Conservation (phyloP, 1,140 invertebrate species). For the Wasmannia auropunctata region DNA sequence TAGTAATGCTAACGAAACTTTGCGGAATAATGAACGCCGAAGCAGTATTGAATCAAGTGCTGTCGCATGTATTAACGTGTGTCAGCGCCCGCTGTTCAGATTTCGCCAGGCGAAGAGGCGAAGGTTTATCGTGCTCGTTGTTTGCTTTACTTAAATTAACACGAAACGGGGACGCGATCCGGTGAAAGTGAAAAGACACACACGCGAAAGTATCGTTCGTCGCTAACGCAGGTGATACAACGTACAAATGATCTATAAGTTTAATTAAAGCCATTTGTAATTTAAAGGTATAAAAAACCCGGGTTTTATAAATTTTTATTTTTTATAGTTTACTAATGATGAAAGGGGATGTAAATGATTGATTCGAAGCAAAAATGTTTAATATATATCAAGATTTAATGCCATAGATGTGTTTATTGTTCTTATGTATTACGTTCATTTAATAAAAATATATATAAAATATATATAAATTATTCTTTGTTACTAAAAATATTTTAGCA, state of each 20-base stretch:
- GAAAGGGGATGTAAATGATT: neutral
- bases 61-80: conserved; percentile 57
- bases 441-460: neutral
- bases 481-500: neutral
- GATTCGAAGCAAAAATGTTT: neutral
- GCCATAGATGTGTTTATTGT: neutral
- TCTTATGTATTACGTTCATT: neutral
- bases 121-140: neutral
- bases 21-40: conserved; percentile 68
- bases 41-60: conserved; percentile 69
- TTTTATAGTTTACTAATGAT: no score
- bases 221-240: neutral
- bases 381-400: neutral
- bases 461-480: neutral
- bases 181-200: conserved; percentile 30
- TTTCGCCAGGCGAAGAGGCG: conserved; percentile 26
- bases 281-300: no score
- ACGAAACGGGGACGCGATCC: neutral
- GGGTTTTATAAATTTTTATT: no score
- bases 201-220: conserved; percentile 44
- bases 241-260: neutral
- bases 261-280: no score
- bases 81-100: conserved; percentile 35
- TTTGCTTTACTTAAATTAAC: conserved; percentile 50
- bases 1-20: conserved; percentile 73